Conservation (phyloP, 2,797 vertebrate genomes). For the Myioborus melanocephalus region DNA sequence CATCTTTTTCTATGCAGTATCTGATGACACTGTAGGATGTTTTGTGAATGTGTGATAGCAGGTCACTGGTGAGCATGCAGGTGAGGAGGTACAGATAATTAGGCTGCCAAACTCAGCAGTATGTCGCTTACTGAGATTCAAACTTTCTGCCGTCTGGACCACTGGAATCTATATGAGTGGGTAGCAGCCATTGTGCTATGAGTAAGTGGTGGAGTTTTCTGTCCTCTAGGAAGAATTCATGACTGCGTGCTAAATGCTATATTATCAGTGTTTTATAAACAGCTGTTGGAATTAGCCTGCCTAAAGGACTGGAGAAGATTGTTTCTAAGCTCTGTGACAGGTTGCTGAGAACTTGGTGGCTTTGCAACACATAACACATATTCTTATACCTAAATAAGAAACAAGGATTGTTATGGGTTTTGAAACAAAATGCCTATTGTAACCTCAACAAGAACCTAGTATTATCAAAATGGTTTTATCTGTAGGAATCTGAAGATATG, state of each 20-base stretch:
- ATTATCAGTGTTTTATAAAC: not conserved
- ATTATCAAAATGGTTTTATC: not conserved
- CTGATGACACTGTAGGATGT: not conserved
- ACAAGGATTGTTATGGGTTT: fast-evolving
- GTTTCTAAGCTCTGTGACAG: not conserved
- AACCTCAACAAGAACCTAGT: not conserved
- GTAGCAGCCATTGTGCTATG: not conserved
- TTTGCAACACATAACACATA: not conserved
- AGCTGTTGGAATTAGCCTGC: not conserved
- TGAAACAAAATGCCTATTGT: not conserved
- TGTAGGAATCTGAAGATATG: not conserved
- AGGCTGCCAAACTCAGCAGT: slow-evolving; percentile 1
- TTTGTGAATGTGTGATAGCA: not conserved
- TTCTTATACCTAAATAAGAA: not conserved
- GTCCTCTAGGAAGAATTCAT: not conserved
- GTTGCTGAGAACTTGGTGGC: not conserved
- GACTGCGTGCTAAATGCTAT: not conserved
- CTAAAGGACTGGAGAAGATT: not conserved
- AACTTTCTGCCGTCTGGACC: not conserved
- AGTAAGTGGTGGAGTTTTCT: slow-evolving; percentile 8
- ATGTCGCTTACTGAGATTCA: not conserved
- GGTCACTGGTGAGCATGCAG: not conserved
- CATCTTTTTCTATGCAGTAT: not conserved
- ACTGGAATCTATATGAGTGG: slow-evolving; percentile 17
- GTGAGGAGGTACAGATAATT: not conserved